Percentiles rank a stretch among this genome's conserved stretches.
These are phyloP conservation scores for Nylanderia fulva DNA, from an alignment of 1,140 invertebrate genomes.

Conservation along the genomic window DNA sequence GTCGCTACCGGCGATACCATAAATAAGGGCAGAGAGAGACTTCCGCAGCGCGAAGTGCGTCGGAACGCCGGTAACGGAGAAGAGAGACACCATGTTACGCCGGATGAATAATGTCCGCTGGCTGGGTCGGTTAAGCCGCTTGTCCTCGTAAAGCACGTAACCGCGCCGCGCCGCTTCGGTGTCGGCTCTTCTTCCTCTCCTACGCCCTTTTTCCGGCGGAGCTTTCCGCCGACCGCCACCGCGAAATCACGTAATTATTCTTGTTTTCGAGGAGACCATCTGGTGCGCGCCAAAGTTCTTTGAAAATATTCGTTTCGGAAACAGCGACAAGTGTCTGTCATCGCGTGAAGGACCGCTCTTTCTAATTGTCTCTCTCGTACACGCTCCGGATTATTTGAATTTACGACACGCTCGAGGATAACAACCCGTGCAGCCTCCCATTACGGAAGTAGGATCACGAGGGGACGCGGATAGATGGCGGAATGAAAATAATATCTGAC, in stretches of 20 bases:
- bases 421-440: background rate
- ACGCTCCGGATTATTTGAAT: slow-evolving; percentile 38
- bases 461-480: slow-evolving; percentile 15
- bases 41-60: slow-evolving; percentile 56
- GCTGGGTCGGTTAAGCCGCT: slow-evolving; percentile 77
- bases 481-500: slow-evolving; percentile 52
- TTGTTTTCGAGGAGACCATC: slow-evolving; percentile 23
- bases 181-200: slow-evolving; percentile 57
- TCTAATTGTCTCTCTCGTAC: slow-evolving; percentile 23
- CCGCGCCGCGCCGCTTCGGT: slow-evolving; percentile 31
- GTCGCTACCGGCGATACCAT: slow-evolving; percentile 79
- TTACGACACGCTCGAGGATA: slow-evolving; percentile 42
- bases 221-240: slow-evolving; percentile 6
- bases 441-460: slow-evolving; percentile 27
- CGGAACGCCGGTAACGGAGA: slow-evolving; percentile 41
- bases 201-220: background rate
- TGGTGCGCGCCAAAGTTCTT: slow-evolving; percentile 4
- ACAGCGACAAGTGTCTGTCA: slow-evolving; percentile 4
- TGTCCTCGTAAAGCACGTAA: slow-evolving; percentile 70
- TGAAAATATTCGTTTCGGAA: slow-evolving; percentile 26
- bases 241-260: slow-evolving; percentile 63
- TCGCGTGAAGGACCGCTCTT: background rate
- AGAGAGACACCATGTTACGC: slow-evolving; percentile 68
- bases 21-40: slow-evolving; percentile 78
- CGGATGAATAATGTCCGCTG: slow-evolving; percentile 81